Base-by-base conservation (phyloP, 2,888 invertebrate genomes). In the Ichneumoninae sp. region DNA sequence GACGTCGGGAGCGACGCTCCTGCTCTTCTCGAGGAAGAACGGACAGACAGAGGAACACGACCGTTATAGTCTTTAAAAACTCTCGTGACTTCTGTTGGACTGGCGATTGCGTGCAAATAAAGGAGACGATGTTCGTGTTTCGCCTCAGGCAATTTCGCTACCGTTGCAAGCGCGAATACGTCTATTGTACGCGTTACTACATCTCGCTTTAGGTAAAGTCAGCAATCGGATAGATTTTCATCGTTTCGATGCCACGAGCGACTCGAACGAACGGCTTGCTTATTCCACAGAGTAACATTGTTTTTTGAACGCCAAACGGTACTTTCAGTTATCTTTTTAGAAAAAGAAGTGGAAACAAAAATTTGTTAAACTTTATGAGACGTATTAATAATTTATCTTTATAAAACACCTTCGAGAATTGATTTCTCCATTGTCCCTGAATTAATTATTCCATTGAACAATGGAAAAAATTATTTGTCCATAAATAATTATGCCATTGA, bases 1-100 rank as follows among this genome's bases (percentile, higher is more conserved):
- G 73, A 77, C 77, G 60, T 84, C 47, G 71, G 44, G 10, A 40
- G 70, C n/a, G 22, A 40, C 10, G 73, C 44, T 54, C 13, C 36
- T 70, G 65, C 54, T 73, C 40, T 19, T 63, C 68, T 74, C 22
- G 47, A 50, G 60, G 44, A 16, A 16, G 16, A 47, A 47, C 16
- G 44, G 16, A 47, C 44, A 16, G 44, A 10, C 40, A 47, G 44
- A 47, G 44, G 16, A 47, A 47, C 44, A 47, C 44, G 16, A 47
- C 3, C 44, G 44, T 47, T 47, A 16, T 47, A 47, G 13, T 13
- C 44, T 47, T 4, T 47, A 4, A 47, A 47, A 47, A 13, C 0
- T 47, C 44, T 47, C 44, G 44, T 47, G 16, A 47, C 4, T 47
- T 16, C 44, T 47, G 44, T 13, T 47, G 44, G 16, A 16, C 44